phyloP scores from a whole-genome alignment of 2,888 invertebrate genomes.

The Schrankia costaestrigalis region DNA sequence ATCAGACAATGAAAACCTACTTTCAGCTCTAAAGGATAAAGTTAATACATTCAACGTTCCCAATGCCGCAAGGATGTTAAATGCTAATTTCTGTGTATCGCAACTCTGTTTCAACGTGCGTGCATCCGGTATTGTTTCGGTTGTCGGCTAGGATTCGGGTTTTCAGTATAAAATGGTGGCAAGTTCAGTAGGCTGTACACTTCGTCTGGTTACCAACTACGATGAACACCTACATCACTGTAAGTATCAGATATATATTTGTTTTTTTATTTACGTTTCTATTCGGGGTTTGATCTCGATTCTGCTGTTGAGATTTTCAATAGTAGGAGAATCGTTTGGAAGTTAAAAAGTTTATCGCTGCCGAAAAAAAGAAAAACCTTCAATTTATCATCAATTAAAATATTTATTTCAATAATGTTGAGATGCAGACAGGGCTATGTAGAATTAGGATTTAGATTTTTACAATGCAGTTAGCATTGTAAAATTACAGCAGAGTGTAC shows the following conservation, averaged over 20 bases:
- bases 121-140: conserved; percentile 31
- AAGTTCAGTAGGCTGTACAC: conserved; percentile 34
- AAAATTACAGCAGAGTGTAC: no score
- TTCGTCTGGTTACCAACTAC: conserved; percentile 56
- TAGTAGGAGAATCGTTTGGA: not conserved
- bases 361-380: no score
- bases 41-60: conserved; percentile 24
- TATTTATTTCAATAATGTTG: no score
- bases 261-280: conserved; percentile 1
- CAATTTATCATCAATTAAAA: no score
- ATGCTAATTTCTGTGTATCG: conserved; percentile 37
- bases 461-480: no score
- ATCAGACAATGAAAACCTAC: no score
- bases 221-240: conserved; percentile 67
- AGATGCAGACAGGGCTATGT: no score
- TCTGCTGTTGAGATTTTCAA: not conserved
- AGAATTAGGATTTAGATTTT: no score
- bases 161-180: conserved; percentile 20
- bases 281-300: not conserved
- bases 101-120: conserved; percentile 23
- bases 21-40: no score
- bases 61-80: conserved; percentile 34
- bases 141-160: conserved; percentile 8
- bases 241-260: conserved; percentile 54
- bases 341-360: no score